Percentiles rank a stretch among this genome's conserved stretches.
phyloP scores from a whole-genome alignment of 2,797 vertebrate species.

The Masticophis lateralis region DNA sequence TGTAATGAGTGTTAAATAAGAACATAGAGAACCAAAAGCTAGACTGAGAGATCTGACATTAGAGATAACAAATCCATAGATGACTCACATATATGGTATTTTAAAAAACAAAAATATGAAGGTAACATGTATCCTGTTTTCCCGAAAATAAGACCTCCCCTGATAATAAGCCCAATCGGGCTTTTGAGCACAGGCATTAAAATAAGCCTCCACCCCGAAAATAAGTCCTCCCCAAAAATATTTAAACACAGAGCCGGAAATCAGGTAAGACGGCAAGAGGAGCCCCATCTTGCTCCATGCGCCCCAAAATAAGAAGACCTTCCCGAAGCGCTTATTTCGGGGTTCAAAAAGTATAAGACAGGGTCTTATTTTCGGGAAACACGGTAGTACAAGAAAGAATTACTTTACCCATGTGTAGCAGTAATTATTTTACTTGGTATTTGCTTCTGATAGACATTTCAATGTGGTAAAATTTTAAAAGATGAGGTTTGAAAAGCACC shows the following conservation, averaged over 20 bases:
- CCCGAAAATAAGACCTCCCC: too few species aligned
- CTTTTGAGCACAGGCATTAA: too few species aligned
- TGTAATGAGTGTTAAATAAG: neutral
- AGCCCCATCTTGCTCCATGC: too few species aligned
- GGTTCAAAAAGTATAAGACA: too few species aligned
- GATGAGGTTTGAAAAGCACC: conserved; percentile 32
- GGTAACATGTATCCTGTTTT: neutral
- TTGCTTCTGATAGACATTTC: neutral
- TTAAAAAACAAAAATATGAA: neutral
- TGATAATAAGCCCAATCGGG: too few species aligned
- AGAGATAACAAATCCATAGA: neutral
- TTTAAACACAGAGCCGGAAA: too few species aligned
- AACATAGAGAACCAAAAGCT: neutral
- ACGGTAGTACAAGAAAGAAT: neutral
- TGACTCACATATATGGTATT: neutral
- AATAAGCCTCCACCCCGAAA: too few species aligned
- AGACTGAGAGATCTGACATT: neutral
- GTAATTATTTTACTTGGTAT: neutral
- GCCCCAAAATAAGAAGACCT: too few species aligned
- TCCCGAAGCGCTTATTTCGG: too few species aligned
- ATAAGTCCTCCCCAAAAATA: too few species aligned
- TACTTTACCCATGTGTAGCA: neutral
- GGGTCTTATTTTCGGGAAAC: too few species aligned
- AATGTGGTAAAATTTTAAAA: neutral
- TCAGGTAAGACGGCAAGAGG: too few species aligned